phyloP scores from a whole-genome alignment of 2,888 invertebrate species.

The Drosophila nigricruria region DNA sequence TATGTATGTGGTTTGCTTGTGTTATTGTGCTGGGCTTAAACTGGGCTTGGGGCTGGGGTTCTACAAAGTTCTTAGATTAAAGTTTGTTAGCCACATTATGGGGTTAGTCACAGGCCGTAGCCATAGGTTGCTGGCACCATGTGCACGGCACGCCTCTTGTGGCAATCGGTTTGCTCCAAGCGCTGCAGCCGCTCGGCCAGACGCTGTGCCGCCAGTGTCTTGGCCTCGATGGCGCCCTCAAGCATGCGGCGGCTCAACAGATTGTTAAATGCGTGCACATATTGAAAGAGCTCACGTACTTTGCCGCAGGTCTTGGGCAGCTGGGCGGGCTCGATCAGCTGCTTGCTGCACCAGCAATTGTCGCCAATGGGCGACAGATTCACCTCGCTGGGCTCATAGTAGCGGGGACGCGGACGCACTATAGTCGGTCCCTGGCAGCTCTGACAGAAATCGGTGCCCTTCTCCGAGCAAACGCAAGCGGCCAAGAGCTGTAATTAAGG shows the following conservation, averaged over 20 bases:
- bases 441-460: conserved; percentile 79
- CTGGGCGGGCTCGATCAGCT: conserved; percentile 84
- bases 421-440: conserved; percentile 62
- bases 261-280: conserved; percentile 76
- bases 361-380: conserved; percentile 82
- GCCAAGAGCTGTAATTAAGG: conserved; percentile 65
- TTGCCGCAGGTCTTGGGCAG: conserved; percentile 79
- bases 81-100: conserved; percentile 15
- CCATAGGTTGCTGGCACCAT: conserved; percentile 34
- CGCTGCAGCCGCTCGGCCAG: conserved; percentile 74
- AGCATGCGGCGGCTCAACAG: conserved; percentile 76
- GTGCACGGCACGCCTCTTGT: conserved; percentile 47
- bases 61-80: conserved; percentile 1
- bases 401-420: conserved; percentile 71
- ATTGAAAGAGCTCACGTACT: conserved; percentile 82
- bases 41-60: conserved; percentile 16
- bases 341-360: conserved; percentile 83
- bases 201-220: conserved; percentile 67
- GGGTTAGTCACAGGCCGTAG: conserved; percentile 47
- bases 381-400: conserved; percentile 59
- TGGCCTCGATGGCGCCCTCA: conserved; percentile 71
- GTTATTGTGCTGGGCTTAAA: conserved; percentile 4
- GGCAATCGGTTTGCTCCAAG: conserved; percentile 64
- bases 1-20: neutral
- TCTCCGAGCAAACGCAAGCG: conserved; percentile 80